phyloP scores from a whole-genome alignment of 2,888 invertebrate species.

The Mythimna impura region DNA sequence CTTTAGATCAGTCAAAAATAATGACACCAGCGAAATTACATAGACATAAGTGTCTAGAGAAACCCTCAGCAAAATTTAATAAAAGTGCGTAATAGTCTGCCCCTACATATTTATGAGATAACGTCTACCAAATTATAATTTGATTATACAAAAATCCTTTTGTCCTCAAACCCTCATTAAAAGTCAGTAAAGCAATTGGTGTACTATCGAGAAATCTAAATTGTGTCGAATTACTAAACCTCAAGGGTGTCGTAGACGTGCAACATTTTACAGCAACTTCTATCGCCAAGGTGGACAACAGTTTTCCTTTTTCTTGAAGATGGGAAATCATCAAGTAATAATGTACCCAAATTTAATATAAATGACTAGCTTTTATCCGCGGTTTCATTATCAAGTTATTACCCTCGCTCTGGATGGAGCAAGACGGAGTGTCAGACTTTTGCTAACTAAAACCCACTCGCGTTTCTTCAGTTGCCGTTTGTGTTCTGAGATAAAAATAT shows the following conservation, averaged over 20 bases:
- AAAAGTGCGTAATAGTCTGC: constrained; percentile 49
- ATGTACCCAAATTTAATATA: no score
- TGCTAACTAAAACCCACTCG: no score
- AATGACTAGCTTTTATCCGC: no score
- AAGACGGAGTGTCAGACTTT: no score
- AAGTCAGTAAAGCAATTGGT: constrained; percentile 46
- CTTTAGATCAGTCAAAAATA: constrained; percentile 49
- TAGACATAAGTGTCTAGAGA: constrained; percentile 29
- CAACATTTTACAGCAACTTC: neutral
- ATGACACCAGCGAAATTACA: constrained; percentile 37
- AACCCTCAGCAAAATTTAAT: constrained; percentile 53
- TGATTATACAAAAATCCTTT: constrained; percentile 55
- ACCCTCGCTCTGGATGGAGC: no score
- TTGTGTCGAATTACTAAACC: constrained; percentile 48
- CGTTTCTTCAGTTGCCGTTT: no score
- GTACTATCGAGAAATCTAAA: constrained; percentile 44
- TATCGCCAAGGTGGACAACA: neutral
- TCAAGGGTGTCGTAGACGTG: neutral
- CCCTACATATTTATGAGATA: constrained; percentile 62
- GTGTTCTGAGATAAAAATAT: no score
- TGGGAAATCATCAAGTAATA: no score
- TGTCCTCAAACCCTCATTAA: constrained; percentile 44
- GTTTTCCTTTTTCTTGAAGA: neutral
- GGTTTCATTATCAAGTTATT: no score
- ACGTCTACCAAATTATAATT: constrained; percentile 60